Percentiles rank a stretch among this genome's conserved stretches.
These are phyloP conservation scores for Spatulosminthurus flaviceps DNA, from an alignment of 2,888 invertebrate species.

Conservation along the genomic window DNA sequence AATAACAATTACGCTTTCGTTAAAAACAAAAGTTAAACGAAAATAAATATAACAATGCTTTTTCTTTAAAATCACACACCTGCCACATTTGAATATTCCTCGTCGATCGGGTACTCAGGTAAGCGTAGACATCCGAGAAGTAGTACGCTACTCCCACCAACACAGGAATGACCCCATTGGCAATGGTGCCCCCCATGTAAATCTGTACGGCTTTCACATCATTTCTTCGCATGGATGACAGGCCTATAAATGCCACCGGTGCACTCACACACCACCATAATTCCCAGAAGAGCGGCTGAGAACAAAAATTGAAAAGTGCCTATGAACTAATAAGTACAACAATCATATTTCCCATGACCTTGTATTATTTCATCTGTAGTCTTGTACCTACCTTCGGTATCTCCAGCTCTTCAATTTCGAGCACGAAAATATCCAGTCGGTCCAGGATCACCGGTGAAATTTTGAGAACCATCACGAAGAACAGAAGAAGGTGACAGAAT, in stretches of 20 bases:
- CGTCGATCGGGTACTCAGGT: conserved; percentile 76
- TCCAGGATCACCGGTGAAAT: conserved; percentile 91
- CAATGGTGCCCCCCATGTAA: conserved; percentile 81
- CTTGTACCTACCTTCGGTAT: conserved; percentile 77
- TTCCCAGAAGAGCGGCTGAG: conserved; percentile 89
- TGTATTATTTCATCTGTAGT: not conserved
- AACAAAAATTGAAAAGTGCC: no score
- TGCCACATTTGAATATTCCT: conserved; percentile 82
- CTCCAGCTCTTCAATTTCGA: conserved; percentile 91
- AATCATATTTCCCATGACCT: no score
- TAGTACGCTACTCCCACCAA: conserved; percentile 84
- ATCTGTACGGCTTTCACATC: conserved; percentile 78
- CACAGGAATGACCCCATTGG: conserved; percentile 83
- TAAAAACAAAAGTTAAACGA: conserved; percentile 43
- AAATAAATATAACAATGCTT: no score
- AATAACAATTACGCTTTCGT: conserved; percentile 36
- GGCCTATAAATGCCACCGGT: conserved; percentile 82
- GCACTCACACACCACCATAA: conserved; percentile 90
- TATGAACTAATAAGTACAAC: no score
- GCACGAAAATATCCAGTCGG: conserved; percentile 89
- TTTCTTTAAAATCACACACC: conserved; percentile 69
- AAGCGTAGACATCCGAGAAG: conserved; percentile 83
- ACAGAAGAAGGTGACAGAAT: conserved; percentile 89
- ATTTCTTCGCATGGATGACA: conserved; percentile 87
- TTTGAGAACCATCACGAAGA: conserved; percentile 89